phyloP scores from a whole-genome alignment of 2,888 invertebrate species.

The Apamea anceps region DNA sequence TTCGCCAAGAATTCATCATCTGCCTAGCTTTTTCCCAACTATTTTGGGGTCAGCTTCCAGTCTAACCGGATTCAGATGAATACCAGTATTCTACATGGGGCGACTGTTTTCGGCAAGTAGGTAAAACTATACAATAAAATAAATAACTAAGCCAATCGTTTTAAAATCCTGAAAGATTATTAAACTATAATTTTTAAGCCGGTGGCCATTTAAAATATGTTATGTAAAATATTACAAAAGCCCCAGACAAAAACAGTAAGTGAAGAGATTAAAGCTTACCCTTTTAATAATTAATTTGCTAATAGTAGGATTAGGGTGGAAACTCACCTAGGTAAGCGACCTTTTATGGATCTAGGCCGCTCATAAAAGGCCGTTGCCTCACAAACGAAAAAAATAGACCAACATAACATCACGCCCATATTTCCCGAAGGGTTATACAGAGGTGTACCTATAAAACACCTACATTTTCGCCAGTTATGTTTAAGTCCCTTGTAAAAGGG shows the following conservation, averaged over 20 bases:
- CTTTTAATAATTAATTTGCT: constrained; percentile 58
- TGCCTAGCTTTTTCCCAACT: too few species aligned
- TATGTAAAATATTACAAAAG: constrained; percentile 42
- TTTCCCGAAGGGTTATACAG: background rate
- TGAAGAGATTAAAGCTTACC: constrained; percentile 51
- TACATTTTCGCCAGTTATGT: background rate
- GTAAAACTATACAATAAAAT: background rate
- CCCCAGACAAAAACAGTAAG: constrained; percentile 34
- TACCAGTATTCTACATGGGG: too few species aligned
- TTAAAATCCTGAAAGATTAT: background rate
- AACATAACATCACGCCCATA: background rate
- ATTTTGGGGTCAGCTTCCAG: too few species aligned
- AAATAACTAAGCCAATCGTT: constrained; percentile 5
- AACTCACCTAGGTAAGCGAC: constrained; percentile 23
- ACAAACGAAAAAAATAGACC: constrained; percentile 14
- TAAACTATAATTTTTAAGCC: background rate
- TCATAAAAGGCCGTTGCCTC: constrained; percentile 2
- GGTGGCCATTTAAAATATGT: background rate
- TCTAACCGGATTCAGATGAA: too few species aligned
- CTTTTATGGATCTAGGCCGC: constrained; percentile 26
- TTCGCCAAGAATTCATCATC: background rate
- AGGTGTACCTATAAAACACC: background rate
- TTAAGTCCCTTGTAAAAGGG: background rate
- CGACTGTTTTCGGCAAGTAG: background rate
- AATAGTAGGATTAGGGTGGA: constrained; percentile 39